Conservation (phyloP, 2,797 vertebrate genomes). For the Alcedo atthis region DNA sequence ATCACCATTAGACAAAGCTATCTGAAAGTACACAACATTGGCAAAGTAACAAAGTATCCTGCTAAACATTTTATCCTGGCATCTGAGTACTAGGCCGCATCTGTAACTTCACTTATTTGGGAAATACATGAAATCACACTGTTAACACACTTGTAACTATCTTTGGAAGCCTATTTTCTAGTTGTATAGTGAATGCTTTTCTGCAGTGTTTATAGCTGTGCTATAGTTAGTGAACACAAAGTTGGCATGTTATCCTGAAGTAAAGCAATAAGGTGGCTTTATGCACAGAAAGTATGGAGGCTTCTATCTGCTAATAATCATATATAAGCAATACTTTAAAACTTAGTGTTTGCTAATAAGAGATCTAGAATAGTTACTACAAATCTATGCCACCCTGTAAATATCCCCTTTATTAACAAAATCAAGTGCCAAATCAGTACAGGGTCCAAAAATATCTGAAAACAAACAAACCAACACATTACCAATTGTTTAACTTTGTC, state of each 20-base stretch:
- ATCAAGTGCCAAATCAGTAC: constrained; percentile 80
- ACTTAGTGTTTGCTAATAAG: constrained; percentile 84
- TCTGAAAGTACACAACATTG: constrained; percentile 38
- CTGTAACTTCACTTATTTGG: constrained; percentile 64
- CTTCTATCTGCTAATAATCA: constrained; percentile 73
- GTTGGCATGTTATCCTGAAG: constrained; percentile 73
- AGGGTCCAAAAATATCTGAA: constrained; percentile 67
- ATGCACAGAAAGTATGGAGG: constrained; percentile 73
- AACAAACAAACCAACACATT: neutral
- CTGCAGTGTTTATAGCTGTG: constrained; percentile 74
- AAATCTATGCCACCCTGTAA: constrained; percentile 74
- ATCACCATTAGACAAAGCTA: constrained; percentile 45
- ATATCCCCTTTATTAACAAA: constrained; percentile 73
- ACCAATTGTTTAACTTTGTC: constrained; percentile 67
- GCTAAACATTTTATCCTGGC: constrained; percentile 53
- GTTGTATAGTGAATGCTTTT: constrained; percentile 67
- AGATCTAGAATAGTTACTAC: constrained; percentile 76
- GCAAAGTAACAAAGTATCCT: constrained; percentile 49
- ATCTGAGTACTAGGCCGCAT: constrained; percentile 67
- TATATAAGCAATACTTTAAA: constrained; percentile 78
- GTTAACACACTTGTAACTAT: constrained; percentile 73
- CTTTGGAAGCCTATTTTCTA: constrained; percentile 73
- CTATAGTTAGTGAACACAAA: constrained; percentile 78
- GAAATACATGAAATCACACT: constrained; percentile 67
- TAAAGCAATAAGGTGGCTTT: constrained; percentile 81